Evolutionary conservation across 2,888 invertebrate species (phyloP), one percentile per base, ranked within the genome.

Genomic region (Cheilosia vernalis): DNA sequence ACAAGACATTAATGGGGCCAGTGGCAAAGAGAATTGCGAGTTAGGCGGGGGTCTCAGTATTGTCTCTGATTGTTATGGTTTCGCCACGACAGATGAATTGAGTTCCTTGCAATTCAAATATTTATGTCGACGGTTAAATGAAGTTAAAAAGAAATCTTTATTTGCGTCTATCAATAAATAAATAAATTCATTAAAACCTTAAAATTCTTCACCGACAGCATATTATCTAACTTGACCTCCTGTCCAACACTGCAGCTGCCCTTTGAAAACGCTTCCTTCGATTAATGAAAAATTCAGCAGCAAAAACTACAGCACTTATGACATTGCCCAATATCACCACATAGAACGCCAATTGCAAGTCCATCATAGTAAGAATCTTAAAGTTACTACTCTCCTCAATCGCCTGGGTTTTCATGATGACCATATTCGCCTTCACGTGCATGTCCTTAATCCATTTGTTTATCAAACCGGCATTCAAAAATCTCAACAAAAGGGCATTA

Each of bases 331-430:
- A 66, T 6, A 90, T 19, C 5, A 92, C 86, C 13, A 92, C 90
- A 82, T 91, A 91, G 88, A 92, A 93, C 37, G 92, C 89, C 67
- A 92, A 87, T 78, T 92, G 92, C 9, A 92, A 88, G 85, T 92
- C 92, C 0, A 61, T 82, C 44, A 92, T 85, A 13, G 90, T 91
- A 2, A 92, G 87, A 17, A 91, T 88, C 56, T 91, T 91, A 30
- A 89, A 89, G 19, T 60, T 33, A 6, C 87, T 82, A 17, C 53
- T 56, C 6, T 82, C 81, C 13, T 83, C 81, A 2, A 63, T 47
- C 2, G 79, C 87, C 63, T 87, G 87, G 10, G 64, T 60, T 24
- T 67, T 88, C 87, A 87, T 88, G 13, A 87, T 61, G 19, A 77
- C 21, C 3, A 89, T 88, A 40, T 89, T 88, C 0, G 88, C 89